Base-by-base conservation (phyloP, 2,888 invertebrate genomes). In the Aleiodes alternator region DNA sequence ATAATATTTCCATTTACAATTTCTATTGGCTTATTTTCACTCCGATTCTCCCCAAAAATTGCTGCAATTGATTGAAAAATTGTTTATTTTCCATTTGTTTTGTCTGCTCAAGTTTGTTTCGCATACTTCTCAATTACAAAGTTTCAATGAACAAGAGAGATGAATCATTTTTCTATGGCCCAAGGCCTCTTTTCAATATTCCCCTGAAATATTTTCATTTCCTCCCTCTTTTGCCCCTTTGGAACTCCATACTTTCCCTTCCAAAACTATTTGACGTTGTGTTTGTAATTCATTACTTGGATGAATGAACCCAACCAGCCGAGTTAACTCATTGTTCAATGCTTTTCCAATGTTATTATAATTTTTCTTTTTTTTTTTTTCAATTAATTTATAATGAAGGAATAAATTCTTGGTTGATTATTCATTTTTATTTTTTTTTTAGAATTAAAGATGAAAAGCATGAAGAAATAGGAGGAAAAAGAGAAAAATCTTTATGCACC, bases 211-310 rank as follows among this genome's bases (percentile, higher is more conserved):
- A 57, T 57, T 57, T 57, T 31, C 57, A 57, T 57, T 57, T 12
- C 9, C 31, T 31, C 31, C 29, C 29, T 7, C 38, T 8, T 38
- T 38, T 38, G 8, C 5, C 38, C 8, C 38, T 38, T 38, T 8
- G 38, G 8, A 38, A 38, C 8, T 38, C 43, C 43, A 43, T 29
- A 57, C 29, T 31, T 57, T 14, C 56, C 56, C 16, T 56, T 29
- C 23, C 16, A 29, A 56, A 56, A 56, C 23, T 23, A 56, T 56
- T 9, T 11, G 12, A 57, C 29, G 43, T 5, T 4, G 57, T 57
- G 57, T 57, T 57, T 57, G 57, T 57, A 31, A 57, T 57, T 57
- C 57, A 57, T 57, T 57, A 57, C 57, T 31, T 57, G 57, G 57
- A 29, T 57, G 57, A 29, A 57, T 57, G 11, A 29, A 57, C n/a